These are phyloP conservation scores for Melieria crassipennis DNA, from an alignment of 2,888 invertebrate genomes.

Conservation along the genomic window DNA sequence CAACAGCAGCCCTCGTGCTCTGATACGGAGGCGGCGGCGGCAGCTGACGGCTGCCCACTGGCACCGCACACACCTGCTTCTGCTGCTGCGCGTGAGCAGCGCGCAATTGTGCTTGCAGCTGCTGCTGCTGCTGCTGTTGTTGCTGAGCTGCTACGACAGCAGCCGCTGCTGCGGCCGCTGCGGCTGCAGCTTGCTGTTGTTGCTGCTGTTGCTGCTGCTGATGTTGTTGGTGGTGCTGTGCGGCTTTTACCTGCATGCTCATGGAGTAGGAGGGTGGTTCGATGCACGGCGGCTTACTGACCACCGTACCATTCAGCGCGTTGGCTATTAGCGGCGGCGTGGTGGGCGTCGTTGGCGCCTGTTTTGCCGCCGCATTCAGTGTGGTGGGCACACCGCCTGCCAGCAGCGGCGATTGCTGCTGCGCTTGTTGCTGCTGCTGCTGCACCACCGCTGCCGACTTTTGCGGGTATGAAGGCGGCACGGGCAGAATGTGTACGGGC, in stretches of 20 bases:
- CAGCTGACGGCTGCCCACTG: conserved; percentile 67
- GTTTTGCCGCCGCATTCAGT: conserved; percentile 64
- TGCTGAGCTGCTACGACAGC: conserved; percentile 50
- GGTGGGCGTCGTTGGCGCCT: conserved; percentile 66
- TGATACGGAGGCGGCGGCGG: conserved; percentile 78
- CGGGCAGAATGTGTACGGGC: conserved; percentile 67
- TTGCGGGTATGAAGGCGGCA: conserved; percentile 86
- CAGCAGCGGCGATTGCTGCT: conserved; percentile 68
- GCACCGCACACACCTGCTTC: conserved; percentile 42
- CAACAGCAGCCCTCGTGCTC: conserved; percentile 48
- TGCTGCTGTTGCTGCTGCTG: conserved; percentile 54
- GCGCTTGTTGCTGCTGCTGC: conserved; percentile 62
- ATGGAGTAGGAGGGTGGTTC: conserved; percentile 93
- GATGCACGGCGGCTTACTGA: conserved; percentile 75
- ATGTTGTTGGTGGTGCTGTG: conserved; percentile 61
- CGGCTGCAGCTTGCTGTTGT: conserved; percentile 50
- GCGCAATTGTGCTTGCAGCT: conserved; percentile 46
- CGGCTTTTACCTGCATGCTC: conserved; percentile 80
- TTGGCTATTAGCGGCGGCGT: conserved; percentile 70
- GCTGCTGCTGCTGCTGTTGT: conserved; percentile 52
- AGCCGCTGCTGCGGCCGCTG: conserved; percentile 46
- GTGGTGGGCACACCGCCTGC: conserved; percentile 63
- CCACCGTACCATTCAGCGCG: conserved; percentile 62
- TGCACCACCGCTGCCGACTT: conserved; percentile 67
- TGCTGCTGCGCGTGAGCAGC: conserved; percentile 51